Percentiles rank a stretch among this genome's conserved stretches.
These are phyloP conservation scores for Pseudachorutes palmiensis DNA, from an alignment of 1,140 invertebrate genomes.

Conservation along the genomic window DNA sequence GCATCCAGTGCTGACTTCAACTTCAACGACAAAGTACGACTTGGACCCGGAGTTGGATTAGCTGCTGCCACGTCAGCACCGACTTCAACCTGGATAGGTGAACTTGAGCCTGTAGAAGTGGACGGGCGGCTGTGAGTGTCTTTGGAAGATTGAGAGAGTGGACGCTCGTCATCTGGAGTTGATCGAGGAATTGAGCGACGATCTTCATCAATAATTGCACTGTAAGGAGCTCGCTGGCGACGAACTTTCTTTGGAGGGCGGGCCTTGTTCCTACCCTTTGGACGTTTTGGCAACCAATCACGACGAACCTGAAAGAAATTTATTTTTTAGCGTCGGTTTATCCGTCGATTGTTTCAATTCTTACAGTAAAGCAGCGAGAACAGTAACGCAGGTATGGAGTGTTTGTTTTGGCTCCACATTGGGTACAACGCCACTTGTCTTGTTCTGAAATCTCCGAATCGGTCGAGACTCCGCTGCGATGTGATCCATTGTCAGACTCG, in stretches of 20 bases:
- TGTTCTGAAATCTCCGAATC: constrained; percentile 27
- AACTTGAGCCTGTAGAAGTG: not conserved
- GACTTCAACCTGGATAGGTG: not conserved
- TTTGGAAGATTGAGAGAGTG: not conserved
- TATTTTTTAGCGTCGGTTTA: no score
- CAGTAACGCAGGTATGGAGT: constrained; percentile 28
- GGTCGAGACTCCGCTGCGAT: not conserved
- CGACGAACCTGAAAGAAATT: constrained; percentile 24
- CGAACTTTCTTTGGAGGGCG: not conserved
- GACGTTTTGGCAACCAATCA: constrained; percentile 31
- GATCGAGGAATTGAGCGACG: not conserved
- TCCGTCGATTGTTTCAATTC: no score
- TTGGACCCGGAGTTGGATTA: not conserved
- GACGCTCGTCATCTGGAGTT: constrained; percentile 2
- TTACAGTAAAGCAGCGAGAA: constrained; percentile 32
- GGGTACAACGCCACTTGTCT: constrained; percentile 25
- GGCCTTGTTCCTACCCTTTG: constrained; percentile 14
- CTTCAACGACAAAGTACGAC: not conserved
- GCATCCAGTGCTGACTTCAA: constrained; percentile 5
- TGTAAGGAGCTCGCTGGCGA: not conserved
- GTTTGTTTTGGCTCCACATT: constrained; percentile 24
- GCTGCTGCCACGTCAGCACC: not conserved
- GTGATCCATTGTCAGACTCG: not conserved
- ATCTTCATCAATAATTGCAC: not conserved
- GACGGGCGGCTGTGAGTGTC: not conserved